Evolutionary conservation across 2,888 invertebrate species (phyloP).

Genomic region (Thyatira batis): DNA sequence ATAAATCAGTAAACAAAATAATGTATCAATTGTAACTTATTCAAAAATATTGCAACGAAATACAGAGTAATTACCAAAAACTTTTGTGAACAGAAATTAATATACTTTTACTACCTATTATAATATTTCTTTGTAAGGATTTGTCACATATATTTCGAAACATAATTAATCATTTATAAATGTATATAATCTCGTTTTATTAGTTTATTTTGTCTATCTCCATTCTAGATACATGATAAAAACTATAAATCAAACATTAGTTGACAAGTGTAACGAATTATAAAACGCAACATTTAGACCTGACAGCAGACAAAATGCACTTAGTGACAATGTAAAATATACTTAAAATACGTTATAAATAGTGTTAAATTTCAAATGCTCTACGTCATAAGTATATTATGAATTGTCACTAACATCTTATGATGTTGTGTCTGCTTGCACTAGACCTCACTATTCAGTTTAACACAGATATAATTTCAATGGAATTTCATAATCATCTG

Average conservation of each 20-base stretch:
- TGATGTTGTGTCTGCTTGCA: not conserved
- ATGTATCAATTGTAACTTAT: too few species aligned
- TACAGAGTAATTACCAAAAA: not conserved
- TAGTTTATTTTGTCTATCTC: not conserved
- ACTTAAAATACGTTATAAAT: not conserved
- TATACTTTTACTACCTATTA: not conserved
- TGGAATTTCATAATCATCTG: not conserved
- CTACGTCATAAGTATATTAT: not conserved
- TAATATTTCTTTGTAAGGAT: not conserved
- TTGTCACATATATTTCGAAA: not conserved
- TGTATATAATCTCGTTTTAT: not conserved
- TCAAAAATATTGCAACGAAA: not conserved
- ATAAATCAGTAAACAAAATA: not conserved
- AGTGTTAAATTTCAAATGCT: not conserved
- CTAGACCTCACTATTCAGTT: not conserved
- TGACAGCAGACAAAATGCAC: not conserved
- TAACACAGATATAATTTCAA: constrained; percentile 1
- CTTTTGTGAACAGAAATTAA: not conserved
- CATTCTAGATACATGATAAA: not conserved
- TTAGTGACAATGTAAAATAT: not conserved
- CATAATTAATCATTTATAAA: not conserved
- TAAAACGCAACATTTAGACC: not conserved
- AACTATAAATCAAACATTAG: not conserved
- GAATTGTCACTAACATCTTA: not conserved
- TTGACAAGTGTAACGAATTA: not conserved